These are phyloP conservation scores for Drosophila limbata DNA, from an alignment of 2,888 invertebrate genomes.

Conservation along the genomic window DNA sequence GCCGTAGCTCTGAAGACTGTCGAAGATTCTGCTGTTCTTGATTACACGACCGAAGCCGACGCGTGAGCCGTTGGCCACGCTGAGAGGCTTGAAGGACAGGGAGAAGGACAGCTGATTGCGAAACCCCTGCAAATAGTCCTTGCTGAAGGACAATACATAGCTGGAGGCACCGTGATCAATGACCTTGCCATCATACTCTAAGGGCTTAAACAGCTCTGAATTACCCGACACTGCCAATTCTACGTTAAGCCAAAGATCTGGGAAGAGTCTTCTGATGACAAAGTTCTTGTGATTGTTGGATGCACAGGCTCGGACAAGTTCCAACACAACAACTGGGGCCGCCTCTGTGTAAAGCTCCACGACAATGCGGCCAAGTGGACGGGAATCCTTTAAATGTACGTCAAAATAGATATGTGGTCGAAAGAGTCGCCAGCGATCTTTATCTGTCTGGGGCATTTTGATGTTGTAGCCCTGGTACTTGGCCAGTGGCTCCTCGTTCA, in stretches of 20 bases:
- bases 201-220: slow-evolving; percentile 32
- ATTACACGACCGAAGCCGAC: slow-evolving; percentile 78
- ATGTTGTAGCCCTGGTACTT: slow-evolving; percentile 57
- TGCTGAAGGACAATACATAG: slow-evolving; percentile 66
- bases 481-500: slow-evolving; percentile 31
- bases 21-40: slow-evolving; percentile 68
- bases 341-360: slow-evolving; percentile 76
- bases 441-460: slow-evolving; percentile 38
- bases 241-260: slow-evolving; percentile 73
- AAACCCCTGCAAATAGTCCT: slow-evolving; percentile 55
- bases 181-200: slow-evolving; percentile 67
- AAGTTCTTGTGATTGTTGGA: slow-evolving; percentile 47
- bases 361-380: slow-evolving; percentile 69
- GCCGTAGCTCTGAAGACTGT: slow-evolving; percentile 72
- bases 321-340: slow-evolving; percentile 67
- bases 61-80: slow-evolving; percentile 69
- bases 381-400: slow-evolving; percentile 58
- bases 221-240: slow-evolving; percentile 35
- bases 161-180: slow-evolving; percentile 58
- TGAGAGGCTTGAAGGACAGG: slow-evolving; percentile 76
- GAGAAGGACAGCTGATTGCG: slow-evolving; percentile 56
- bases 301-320: slow-evolving; percentile 63
- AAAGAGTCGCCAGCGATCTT: slow-evolving; percentile 52
- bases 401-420: slow-evolving; percentile 76
- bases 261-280: slow-evolving; percentile 60